phyloP scores from a whole-genome alignment of 1,140 invertebrate genomes.

The Drosophila novamexicana region DNA sequence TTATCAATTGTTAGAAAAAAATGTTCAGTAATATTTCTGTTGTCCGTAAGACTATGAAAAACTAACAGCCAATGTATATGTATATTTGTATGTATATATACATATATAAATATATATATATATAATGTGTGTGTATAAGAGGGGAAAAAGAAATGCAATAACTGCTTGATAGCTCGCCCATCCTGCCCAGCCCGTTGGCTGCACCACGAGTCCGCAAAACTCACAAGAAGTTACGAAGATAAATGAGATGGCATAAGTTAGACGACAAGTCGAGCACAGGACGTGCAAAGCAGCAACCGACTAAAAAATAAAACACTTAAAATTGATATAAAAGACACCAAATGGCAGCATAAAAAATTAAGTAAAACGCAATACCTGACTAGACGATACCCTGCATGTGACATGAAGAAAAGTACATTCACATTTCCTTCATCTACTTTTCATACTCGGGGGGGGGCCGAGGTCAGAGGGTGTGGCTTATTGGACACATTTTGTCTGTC shows the following conservation, averaged over 20 bases:
- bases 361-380: background rate
- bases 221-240: constrained; percentile 70
- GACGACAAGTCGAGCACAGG: constrained; percentile 73
- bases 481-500: background rate
- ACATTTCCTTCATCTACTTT: too few species aligned
- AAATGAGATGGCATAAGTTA: constrained; percentile 83
- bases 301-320: constrained; percentile 57
- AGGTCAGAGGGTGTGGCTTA: background rate
- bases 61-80: background rate
- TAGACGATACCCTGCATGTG: background rate
- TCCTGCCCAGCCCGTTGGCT: background rate
- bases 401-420: background rate
- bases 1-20: background rate
- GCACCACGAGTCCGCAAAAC: background rate
- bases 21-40: background rate
- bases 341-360: constrained; percentile 9
- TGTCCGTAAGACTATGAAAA: constrained; percentile 34
- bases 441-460: too few species aligned
- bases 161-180: constrained; percentile 37
- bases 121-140: background rate
- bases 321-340: constrained; percentile 66
- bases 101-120: too few species aligned
- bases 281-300: constrained; percentile 36
- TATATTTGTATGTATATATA: too few species aligned
- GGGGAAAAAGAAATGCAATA: constrained; percentile 61